Evolutionary conservation across 30 jellyfish, hydroid and myxozoan species (phyloP), one percentile per base, ranked within the genome.

Genomic region (Pseudorhiza aurosa): DNA sequence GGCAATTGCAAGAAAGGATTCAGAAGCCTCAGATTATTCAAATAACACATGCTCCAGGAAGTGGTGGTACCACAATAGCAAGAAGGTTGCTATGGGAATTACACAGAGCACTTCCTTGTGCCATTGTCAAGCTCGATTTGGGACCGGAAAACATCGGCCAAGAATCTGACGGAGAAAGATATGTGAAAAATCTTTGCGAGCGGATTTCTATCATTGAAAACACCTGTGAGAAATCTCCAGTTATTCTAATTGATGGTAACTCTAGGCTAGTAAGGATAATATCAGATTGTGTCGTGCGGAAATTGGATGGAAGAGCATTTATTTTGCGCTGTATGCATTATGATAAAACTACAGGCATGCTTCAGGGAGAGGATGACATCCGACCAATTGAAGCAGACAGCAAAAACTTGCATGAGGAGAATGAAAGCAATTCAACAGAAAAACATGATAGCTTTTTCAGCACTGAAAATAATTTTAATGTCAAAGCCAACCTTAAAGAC

Each of bases 41-140:
- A 55, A 64, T 79, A 8, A 51, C 71, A 17, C 91, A 79, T 45
- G 49, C 75, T 33, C 91, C 91, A 1, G 91, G 91, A n/a, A 50
- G 81, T n/a, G 91, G 91, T 24, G 91, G 91, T 1, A 45, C 91
- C 6, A 79, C 91, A 8, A 67, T 79, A 19, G 91, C 91, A 2
- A 37, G 91, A 44, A 19, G 91, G 12, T 74, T 64, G 9, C 56
- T 79, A 31, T 79, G 91, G 91, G 83, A 79, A 12, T 69, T 79
- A 3, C 91, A 50, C 25, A 25, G 22, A 5, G 57, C 53, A 36
- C 46, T 17, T 36, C 91, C 91, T 18, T 79, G 91, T 50, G 83
- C 83, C 12, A 63, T 79, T 1, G 91, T 49, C 18, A 79, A 79
- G 37, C 56, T 64, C 60, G 50, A 32, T 9, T 12, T 27, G 9